Conservation (phyloP, 2,797 vertebrate genomes). For the Thunnus albacares region DNA sequence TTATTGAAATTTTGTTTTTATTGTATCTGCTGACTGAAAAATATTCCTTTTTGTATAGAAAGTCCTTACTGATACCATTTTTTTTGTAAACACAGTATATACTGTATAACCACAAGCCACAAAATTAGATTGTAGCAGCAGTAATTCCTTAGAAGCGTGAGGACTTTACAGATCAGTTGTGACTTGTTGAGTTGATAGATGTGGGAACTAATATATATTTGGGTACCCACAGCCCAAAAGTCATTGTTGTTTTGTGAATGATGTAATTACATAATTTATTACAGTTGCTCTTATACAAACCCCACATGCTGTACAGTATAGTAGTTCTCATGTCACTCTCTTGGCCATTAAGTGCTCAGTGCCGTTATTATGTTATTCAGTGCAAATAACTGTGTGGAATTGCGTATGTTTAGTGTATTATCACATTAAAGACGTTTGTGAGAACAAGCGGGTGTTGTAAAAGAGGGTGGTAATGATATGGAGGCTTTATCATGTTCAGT, state of each 20-base stretch:
- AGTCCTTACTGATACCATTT: constrained; percentile 31
- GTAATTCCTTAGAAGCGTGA: constrained; percentile 54
- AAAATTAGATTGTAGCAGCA: constrained; percentile 60
- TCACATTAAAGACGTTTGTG: constrained; percentile 23
- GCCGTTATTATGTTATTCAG: constrained; percentile 20
- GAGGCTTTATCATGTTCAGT: constrained; percentile 53
- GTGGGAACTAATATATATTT: constrained; percentile 24
- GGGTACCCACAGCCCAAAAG: constrained; percentile 19
- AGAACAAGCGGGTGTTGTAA: constrained; percentile 19
- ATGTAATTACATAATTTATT: constrained; percentile 36
- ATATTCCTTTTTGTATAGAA: constrained; percentile 30
- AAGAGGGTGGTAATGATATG: constrained; percentile 46
- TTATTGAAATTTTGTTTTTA: constrained; percentile 58
- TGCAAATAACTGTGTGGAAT: constrained; percentile 38
- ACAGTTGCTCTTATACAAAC: constrained; percentile 11
- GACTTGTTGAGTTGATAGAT: constrained; percentile 49
- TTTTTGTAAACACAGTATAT: constrained; percentile 35
- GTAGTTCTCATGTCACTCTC: neutral
- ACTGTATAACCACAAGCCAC: constrained; percentile 29
- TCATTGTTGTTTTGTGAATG: constrained; percentile 8
- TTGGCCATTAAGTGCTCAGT: constrained; percentile 10
- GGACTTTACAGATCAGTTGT: constrained; percentile 50
- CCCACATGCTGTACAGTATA: neutral
- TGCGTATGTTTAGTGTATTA: constrained; percentile 15
- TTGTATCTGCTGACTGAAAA: constrained; percentile 58